Percentiles rank a stretch among this genome's conserved stretches.
These are phyloP conservation scores for Stegodyphus mimosarum DNA, from an alignment of 1,140 invertebrate species.

Conservation along the genomic window DNA sequence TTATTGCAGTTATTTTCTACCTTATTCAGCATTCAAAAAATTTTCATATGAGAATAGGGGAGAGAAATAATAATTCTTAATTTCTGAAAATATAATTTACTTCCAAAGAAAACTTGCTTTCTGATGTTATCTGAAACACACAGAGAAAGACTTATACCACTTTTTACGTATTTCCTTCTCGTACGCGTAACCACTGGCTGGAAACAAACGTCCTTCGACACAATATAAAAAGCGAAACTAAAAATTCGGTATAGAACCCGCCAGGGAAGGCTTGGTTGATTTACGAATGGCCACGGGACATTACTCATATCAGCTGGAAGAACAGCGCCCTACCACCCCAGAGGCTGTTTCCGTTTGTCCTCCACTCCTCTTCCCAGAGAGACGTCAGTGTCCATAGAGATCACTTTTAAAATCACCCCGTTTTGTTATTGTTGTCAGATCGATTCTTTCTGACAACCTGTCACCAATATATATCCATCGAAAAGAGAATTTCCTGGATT, in stretches of 20 bases:
- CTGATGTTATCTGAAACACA: no score
- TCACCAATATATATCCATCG: slow-evolving; percentile 53
- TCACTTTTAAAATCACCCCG: slow-evolving; percentile 59
- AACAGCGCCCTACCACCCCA: background rate
- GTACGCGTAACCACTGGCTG: background rate
- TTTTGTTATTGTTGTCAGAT: slow-evolving; percentile 58
- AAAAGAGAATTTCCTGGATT: slow-evolving; percentile 35
- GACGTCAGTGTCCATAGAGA: slow-evolving; percentile 56
- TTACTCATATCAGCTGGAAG: slow-evolving; percentile 42
- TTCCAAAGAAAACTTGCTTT: no score
- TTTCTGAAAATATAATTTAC: no score
- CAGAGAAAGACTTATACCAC: no score
- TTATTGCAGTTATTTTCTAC: no score
- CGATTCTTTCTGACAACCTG: slow-evolving; percentile 54
- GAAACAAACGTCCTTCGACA: slow-evolving; percentile 52
- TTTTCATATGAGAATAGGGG: no score
- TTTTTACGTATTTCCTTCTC: no score
- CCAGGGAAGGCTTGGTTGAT: slow-evolving; percentile 20
- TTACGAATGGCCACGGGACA: slow-evolving; percentile 51
- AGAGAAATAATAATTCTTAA: no score
- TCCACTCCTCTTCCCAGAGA: background rate
- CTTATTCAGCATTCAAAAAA: no score
- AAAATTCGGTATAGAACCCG: slow-evolving; percentile 34
- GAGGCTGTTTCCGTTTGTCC: background rate
- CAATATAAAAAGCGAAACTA: slow-evolving; percentile 54